Evolutionary conservation across 2,888 invertebrate genomes (phyloP).

Genomic region (Pristionchus japonicus): DNA sequence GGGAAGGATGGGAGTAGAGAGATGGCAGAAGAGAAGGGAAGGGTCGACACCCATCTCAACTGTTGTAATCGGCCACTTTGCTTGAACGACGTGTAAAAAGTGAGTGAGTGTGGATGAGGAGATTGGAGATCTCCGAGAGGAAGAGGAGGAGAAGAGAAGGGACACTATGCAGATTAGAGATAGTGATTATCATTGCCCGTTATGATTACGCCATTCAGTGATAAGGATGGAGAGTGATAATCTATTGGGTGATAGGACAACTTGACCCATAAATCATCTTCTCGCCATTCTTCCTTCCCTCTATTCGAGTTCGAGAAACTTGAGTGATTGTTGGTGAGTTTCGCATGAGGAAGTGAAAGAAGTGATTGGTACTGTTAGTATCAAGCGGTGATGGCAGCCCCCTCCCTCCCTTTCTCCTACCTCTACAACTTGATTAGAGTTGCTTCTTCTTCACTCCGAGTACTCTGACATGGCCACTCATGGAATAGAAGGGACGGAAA

Average conservation of each 20-base stretch:
- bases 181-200: not conserved
- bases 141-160: not conserved
- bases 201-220: not conserved
- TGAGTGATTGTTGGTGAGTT: not conserved
- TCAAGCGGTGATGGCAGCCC: not conserved
- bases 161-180: not conserved
- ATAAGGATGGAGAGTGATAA: slow-evolving; percentile 2
- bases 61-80: slow-evolving; percentile 9
- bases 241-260: not conserved
- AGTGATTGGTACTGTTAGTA: not conserved
- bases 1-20: not conserved
- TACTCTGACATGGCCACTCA: not conserved
- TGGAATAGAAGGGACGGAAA: not conserved
- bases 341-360: slow-evolving; percentile 9
- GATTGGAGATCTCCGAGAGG: not conserved
- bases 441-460: slow-evolving; percentile 7
- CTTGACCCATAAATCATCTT: slow-evolving; percentile 2
- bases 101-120: not conserved
- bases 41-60: slow-evolving; percentile 10
- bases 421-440: slow-evolving; percentile 32
- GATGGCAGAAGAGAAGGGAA: not conserved
- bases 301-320: not conserved
- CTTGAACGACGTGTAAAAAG: slow-evolving; percentile 22
- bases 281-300: not conserved
- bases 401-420: not conserved